These are phyloP conservation scores for Frieseomelitta varia DNA, from an alignment of 1,140 invertebrate genomes.

Conservation along the genomic window DNA sequence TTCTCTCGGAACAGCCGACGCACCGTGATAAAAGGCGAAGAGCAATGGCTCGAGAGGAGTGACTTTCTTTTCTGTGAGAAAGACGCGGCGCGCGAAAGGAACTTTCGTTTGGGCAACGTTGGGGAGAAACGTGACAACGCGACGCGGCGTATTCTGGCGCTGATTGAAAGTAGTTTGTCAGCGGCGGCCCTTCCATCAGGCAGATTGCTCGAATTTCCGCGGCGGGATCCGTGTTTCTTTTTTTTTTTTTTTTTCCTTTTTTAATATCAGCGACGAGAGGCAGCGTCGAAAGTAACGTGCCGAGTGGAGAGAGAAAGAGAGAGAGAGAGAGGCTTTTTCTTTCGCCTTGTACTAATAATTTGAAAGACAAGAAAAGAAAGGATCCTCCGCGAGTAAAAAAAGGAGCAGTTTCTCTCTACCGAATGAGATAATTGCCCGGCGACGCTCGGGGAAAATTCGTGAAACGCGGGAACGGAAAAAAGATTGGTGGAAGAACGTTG, in stretches of 20 bases:
- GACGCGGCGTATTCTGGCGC: slow-evolving; percentile 23
- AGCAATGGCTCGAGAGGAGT: too few relatives aligned
- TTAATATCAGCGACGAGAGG: too few relatives aligned
- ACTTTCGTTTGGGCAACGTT: neutral
- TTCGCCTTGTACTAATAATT: too few relatives aligned
- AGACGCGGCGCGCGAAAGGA: slow-evolving; percentile 2
- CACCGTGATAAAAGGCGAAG: neutral
- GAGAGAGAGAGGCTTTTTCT: neutral
- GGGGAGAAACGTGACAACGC: slow-evolving; percentile 21
- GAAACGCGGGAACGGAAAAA: neutral
- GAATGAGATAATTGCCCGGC: too few relatives aligned
- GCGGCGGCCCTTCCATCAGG: slow-evolving; percentile 24
- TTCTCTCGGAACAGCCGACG: neutral
- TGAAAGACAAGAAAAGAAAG: too few relatives aligned
- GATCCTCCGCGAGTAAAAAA: neutral
- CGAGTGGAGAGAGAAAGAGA: neutral
- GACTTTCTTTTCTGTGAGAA: neutral
- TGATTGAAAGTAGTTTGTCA: slow-evolving; percentile 50
- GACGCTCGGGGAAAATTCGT: neutral
- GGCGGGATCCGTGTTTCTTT: too few relatives aligned
- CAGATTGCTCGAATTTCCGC: slow-evolving; percentile 40
- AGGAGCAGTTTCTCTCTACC: too few relatives aligned
- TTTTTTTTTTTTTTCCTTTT: too few relatives aligned
- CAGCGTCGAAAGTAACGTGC: neutral
- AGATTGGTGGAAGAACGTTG: neutral